Percentiles rank a stretch among this genome's conserved stretches.
These are phyloP conservation scores for Pyrocephalus nanus DNA, from an alignment of 2,797 vertebrate genomes.

Conservation along the genomic window DNA sequence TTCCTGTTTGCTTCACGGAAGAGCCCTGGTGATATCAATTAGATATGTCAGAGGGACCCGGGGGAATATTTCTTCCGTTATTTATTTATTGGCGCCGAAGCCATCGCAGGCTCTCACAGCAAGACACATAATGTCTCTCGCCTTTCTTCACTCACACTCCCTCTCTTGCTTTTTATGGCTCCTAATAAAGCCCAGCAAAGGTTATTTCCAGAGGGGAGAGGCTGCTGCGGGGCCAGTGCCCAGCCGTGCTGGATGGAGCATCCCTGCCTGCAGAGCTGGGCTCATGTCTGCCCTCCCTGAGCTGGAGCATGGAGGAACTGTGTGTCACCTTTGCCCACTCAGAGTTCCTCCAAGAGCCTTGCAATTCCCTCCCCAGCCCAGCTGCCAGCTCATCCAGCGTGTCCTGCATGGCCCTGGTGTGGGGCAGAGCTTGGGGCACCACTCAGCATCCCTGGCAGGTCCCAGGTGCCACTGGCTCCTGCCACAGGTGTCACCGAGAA, in stretches of 20 bases:
- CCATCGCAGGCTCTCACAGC: not conserved
- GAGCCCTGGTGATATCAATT: conserved; percentile 69
- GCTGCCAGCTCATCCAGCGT: not conserved
- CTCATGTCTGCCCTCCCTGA: fast-evolving
- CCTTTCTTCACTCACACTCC: conserved; percentile 6
- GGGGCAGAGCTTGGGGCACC: not conserved
- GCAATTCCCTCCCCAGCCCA: fast-evolving
- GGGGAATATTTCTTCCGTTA: conserved; percentile 52
- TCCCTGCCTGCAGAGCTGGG: not conserved
- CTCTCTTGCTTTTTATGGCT: conserved; percentile 1
- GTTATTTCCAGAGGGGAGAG: conserved; percentile 7
- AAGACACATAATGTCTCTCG: conserved; percentile 17
- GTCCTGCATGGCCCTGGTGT: fast-evolving
- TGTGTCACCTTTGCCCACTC: fast-evolving
- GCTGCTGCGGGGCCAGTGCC: not conserved
- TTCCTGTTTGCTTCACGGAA: conserved; percentile 69
- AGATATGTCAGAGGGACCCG: conserved; percentile 51
- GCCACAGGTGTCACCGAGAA: fast-evolving
- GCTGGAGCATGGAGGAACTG: not conserved
- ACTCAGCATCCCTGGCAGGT: not conserved
- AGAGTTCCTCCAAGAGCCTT: fast-evolving
- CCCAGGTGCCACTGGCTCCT: fast-evolving
- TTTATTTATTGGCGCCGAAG: conserved; percentile 59
- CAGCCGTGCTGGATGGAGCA: not conserved
- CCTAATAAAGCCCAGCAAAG: conserved; percentile 22